Evolutionary conservation across 2,888 invertebrate species (phyloP), one percentile per base, ranked within the genome.

Genomic region (Hemicrepidius hirtus): DNA sequence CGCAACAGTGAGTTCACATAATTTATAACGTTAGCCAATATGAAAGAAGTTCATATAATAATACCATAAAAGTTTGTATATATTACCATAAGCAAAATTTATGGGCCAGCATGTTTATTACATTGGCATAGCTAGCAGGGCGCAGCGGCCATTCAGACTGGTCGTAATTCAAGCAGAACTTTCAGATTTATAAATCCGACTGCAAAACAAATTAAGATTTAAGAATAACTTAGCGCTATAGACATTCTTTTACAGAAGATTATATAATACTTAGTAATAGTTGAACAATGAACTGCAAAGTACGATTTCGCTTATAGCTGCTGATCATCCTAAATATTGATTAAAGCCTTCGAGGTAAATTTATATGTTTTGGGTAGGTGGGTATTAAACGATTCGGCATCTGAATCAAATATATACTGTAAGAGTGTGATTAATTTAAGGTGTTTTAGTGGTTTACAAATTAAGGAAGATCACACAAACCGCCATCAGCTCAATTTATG

Each of bases 51-150:
- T 77, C 76, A 78, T 76, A 78, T 81, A 80, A 80, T 81, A 79
- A 81, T 76, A 78, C 75, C 77, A 79, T 81, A 80, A 80, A 80
- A 80, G 80, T 80, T 80, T 80, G 80, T 80, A 77, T 78, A 79
- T 78, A 79, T 80, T 80, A 80, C 78, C 79, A 77, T 80, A 80
- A 78, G 76, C 71, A 71, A 77, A 77, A 81, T 82, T 82, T 81
- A 81, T 79, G 76, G 60, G 68, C 73, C 73, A 68, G 78, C 75
- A 77, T 75, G 77, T 74, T 81, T 78, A 79, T 81, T 79, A 79
- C 77, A 78, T 73, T 73, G 75, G 74, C 76, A 76, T 71, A 59
- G 75, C 73, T 71, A 65, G 76, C 71, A 75, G 70, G 76, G 73
- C 72, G 74, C 74, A 74, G 69, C 59, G 72, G 53, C 69, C 50